A percentile compares a stretch with the other conserved stretches of the same genome.
Evolutionary conservation across 2,888 invertebrate species (phyloP).

Genomic region (Diaperis boleti): DNA sequence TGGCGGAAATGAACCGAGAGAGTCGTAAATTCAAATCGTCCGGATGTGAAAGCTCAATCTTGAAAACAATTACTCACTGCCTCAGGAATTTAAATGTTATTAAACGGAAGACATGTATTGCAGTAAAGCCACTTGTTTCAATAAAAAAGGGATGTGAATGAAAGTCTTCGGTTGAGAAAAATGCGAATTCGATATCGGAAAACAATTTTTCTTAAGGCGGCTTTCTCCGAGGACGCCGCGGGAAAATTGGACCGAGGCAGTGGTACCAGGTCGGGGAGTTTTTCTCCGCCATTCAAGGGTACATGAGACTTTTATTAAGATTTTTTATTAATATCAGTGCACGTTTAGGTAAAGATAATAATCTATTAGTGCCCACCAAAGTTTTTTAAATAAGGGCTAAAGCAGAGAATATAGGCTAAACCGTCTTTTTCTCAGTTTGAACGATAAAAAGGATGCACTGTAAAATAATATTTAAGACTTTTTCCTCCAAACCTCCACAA

Average conservation of each 20-base stretch:
- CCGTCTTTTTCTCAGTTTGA: too few species aligned
- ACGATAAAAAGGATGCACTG: too few species aligned
- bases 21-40: constrained; percentile 10
- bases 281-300: too few species aligned
- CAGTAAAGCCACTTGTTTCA: constrained; percentile 52
- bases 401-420: too few species aligned
- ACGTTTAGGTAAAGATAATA: too few species aligned
- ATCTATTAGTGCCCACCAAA: too few species aligned
- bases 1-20: constrained; percentile 13
- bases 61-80: constrained; percentile 54
- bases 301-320: too few species aligned
- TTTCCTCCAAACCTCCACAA: too few species aligned
- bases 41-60: constrained; percentile 24
- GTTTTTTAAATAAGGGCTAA: too few species aligned
- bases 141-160: constrained; percentile 52
- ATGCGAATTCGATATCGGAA: constrained; percentile 67
- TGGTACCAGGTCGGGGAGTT: too few species aligned
- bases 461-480: too few species aligned
- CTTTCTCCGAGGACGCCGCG: constrained; percentile 15
- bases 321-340: too few species aligned
- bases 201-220: constrained; percentile 66
- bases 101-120: constrained; percentile 53
- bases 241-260: constrained; percentile 13
- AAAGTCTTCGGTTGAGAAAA: constrained; percentile 50
- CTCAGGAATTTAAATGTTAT: constrained; percentile 55